A percentile compares a stretch with the other conserved stretches of the same genome.
These are phyloP conservation scores for Mellilla xanthometata DNA, from an alignment of 2,888 invertebrate species.

Conservation along the genomic window DNA sequence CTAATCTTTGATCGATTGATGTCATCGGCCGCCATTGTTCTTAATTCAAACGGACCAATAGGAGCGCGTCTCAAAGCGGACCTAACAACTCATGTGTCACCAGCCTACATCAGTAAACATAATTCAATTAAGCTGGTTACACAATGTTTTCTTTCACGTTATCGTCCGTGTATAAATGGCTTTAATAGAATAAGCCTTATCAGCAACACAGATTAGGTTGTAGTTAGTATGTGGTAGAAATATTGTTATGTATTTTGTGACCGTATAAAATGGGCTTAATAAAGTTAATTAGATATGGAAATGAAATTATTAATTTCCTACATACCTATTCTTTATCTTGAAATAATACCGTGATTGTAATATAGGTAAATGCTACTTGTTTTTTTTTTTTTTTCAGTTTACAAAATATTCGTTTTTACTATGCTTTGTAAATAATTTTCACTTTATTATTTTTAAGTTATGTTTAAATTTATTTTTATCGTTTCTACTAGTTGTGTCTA, in stretches of 20 bases:
- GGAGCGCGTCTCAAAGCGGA: constrained; percentile 24
- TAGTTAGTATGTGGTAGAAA: constrained; percentile 4
- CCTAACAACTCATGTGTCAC: constrained; percentile 23
- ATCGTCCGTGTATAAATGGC: constrained; percentile 55
- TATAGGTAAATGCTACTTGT: too few relatives aligned
- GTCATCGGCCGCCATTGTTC: constrained; percentile 59
- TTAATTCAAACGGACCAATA: constrained; percentile 57
- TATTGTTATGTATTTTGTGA: constrained; percentile 7
- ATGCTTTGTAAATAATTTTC: too few relatives aligned
- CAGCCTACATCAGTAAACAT: constrained; percentile 64
- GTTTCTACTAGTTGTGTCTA: too few relatives aligned
- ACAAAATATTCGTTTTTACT: too few relatives aligned
- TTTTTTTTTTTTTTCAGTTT: too few relatives aligned
- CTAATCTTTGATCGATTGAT: constrained; percentile 12
- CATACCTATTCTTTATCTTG: background rate
- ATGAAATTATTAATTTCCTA: constrained; percentile 22
- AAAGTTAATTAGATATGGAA: constrained; percentile 24
- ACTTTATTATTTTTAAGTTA: too few relatives aligned
- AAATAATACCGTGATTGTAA: too few relatives aligned
- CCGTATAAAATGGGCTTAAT: constrained; percentile 11
- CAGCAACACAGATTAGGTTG: constrained; percentile 22
- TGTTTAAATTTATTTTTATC: too few relatives aligned
- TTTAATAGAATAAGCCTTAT: constrained; percentile 57
- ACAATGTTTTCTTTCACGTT: constrained; percentile 37
- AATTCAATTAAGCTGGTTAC: constrained; percentile 66